A percentile compares a stretch with the other conserved stretches of the same genome.
Conservation (phyloP, 2,113 vertebrate genomes). For the Ariopsis seemanni region DNA sequence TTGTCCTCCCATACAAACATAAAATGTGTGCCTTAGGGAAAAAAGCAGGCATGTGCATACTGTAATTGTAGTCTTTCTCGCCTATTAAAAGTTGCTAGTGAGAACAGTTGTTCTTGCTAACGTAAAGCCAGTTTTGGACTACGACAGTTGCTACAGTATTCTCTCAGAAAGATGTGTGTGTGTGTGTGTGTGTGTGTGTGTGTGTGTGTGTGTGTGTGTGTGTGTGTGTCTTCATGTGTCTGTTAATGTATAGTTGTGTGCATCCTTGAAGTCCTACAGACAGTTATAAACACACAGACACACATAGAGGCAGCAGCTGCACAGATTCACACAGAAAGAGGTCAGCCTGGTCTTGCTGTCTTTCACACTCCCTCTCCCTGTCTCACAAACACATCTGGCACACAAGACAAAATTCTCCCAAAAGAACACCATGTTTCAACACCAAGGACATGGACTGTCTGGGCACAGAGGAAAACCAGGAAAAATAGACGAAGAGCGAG, state of each 20-base stretch:
- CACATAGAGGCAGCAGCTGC: conserved; percentile 40
- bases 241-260: neutral
- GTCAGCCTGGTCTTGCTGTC: conserved; percentile 28
- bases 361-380: conserved; percentile 3
- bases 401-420: conserved; percentile 49
- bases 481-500: conserved; percentile 24
- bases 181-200: neutral
- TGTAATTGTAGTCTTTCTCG: neutral
- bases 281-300: conserved; percentile 55
- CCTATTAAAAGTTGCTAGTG: neutral
- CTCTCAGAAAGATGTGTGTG: neutral
- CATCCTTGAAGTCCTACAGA: conserved; percentile 26
- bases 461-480: conserved; percentile 17
- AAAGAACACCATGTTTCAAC: conserved; percentile 47
- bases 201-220: neutral
- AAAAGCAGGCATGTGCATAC: neutral
- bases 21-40: neutral
- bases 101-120: neutral
- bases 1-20: neutral
- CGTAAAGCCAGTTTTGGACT: neutral
- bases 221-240: neutral
- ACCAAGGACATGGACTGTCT: conserved; percentile 47
- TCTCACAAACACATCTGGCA: conserved; percentile 43
- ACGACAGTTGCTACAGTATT: neutral
- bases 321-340: conserved; percentile 42